Evolutionary conservation across 2,797 vertebrate species (phyloP), one percentile per base, ranked within the genome.

Genomic region (Poeciliopsis presidionis): DNA sequence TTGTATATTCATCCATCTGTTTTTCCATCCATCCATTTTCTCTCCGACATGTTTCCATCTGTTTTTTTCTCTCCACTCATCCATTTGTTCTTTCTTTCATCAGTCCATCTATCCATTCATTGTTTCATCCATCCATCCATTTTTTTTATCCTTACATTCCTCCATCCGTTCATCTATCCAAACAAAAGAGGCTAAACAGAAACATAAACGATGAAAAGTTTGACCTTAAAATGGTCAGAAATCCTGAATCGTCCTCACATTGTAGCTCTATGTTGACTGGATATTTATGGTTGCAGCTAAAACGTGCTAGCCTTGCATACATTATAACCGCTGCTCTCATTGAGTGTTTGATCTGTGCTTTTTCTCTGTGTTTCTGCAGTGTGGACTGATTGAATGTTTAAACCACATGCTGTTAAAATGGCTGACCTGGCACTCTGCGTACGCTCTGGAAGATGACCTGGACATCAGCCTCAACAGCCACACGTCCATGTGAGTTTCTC

Each of bases 371-470:
- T 61, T 14, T 0, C 71, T 82, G 79, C 91, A 99, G 98, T 98
- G 97, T 91, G 97, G 96, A 85, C 86, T 98, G 86, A 91, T 99
- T 8, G 97, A 98, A 83, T 96, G 94, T 91, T 91, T 99, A 71
- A 97, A 95, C 90, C 95, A 91, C 53, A 96, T 99, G 91, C 90
- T 99, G 82, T 80, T 95, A 79, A 99, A 98, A 91, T 99, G 98
- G 98, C 93, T 99, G 88, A 96, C 94, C 78, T 96, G 96, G 95
- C 96, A 96, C 46, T 90, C 93, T 0, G 80, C 93, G 69, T 95
- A 96, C 9, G 77, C 94, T 76, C 82, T 92, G 76, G 93, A 94
- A 72, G 94, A 95, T 0, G 90, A 95, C 74, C 81, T 95, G 85
- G 95, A 96, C 89, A 95, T 96, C 85, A 95, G 94, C 84, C 88